Base-by-base conservation (phyloP, 2,888 invertebrate species). In the Eristalis arbustorum region DNA sequence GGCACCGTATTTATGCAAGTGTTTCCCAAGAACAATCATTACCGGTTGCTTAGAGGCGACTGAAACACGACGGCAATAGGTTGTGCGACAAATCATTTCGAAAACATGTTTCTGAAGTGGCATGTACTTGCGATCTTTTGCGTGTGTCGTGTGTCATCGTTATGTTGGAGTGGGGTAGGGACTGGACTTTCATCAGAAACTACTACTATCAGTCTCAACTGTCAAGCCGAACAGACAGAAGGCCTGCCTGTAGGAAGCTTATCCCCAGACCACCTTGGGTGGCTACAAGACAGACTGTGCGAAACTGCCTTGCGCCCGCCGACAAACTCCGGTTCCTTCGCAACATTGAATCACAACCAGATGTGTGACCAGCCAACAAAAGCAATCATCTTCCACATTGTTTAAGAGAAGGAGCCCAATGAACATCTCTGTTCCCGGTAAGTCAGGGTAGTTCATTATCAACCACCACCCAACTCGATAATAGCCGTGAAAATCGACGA, bases 401-500 rank as follows among this genome's bases (percentile, higher is more conserved):
- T 6, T 5, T 18, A 18, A 18, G 18, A n/a, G 49, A 49, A 49
- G 18, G 18, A n/a, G n/a, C n/a, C n/a, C n/a, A n/a, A 8, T 49
- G 6, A 18, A 49, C 14, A 3, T n/a, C 14, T 49, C 49, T 18
- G 18, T 22, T 49, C 18, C 49, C 8, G 18, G 49, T 8, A 49
- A n/a, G 18, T 49, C 8, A 3, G 34, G 11, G 31, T 31, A n/a
- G n/a, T n/a, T n/a, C n/a, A 31, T 6, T 5, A 6, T 31, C 37
- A 37, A 37, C 37, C 18, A 18, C 49, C 49, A 49, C 49, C 49
- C 49, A 49, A n/a, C 18, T 49, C n/a, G 18, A 49, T 18, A 49
- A 49, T 49, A 49, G 49, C 49, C 49, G 49, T 49, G 49, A 49
- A 5, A 74, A 67, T 67, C 66, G 28, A 14, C 37, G 59, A 59